A percentile compares a stretch with the other conserved stretches of the same genome.
These are phyloP conservation scores for Drosophila maculinotata DNA, from an alignment of 2,888 invertebrate genomes.

Conservation along the genomic window DNA sequence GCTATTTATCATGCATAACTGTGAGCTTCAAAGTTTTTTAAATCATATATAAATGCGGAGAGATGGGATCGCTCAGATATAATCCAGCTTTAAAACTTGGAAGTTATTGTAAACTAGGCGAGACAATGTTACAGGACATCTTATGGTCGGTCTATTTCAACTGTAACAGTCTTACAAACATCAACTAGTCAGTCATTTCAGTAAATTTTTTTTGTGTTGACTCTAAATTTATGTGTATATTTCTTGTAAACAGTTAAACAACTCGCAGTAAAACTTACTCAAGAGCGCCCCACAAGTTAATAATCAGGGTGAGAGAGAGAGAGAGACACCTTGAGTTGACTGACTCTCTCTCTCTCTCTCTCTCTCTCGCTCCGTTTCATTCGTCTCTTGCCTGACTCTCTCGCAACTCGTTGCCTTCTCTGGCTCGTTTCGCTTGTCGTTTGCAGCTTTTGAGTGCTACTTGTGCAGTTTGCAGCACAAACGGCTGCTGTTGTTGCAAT, in stretches of 20 bases:
- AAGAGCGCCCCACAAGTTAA: background rate
- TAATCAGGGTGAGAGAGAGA: background rate
- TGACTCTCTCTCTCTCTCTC: constrained; percentile 4
- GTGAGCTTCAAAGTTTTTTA: too few relatives aligned
- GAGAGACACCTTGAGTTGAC: constrained; percentile 3
- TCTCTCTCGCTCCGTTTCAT: constrained; percentile 5
- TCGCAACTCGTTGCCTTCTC: constrained; percentile 15
- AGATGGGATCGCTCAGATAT: background rate
- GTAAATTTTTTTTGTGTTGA: too few relatives aligned
- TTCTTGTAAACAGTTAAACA: constrained; percentile 17
- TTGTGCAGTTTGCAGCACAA: constrained; percentile 53
- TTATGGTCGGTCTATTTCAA: background rate
- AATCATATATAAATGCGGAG: constrained; percentile 28
- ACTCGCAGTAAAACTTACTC: constrained; percentile 26
- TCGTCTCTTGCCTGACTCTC: constrained; percentile 6
- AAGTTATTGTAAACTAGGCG: too few relatives aligned
- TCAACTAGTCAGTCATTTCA: constrained; percentile 61
- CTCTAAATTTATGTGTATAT: too few relatives aligned
- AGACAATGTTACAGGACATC: constrained; percentile 3
- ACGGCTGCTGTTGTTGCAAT: constrained; percentile 43
- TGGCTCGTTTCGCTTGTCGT: constrained; percentile 31
- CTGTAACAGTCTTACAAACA: background rate
- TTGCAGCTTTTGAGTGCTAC: constrained; percentile 50
- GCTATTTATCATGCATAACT: constrained; percentile 58
- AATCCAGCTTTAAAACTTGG: too few relatives aligned